These are phyloP conservation scores for Lordiphosa mommai DNA, from an alignment of 1,140 invertebrate genomes.

Conservation along the genomic window DNA sequence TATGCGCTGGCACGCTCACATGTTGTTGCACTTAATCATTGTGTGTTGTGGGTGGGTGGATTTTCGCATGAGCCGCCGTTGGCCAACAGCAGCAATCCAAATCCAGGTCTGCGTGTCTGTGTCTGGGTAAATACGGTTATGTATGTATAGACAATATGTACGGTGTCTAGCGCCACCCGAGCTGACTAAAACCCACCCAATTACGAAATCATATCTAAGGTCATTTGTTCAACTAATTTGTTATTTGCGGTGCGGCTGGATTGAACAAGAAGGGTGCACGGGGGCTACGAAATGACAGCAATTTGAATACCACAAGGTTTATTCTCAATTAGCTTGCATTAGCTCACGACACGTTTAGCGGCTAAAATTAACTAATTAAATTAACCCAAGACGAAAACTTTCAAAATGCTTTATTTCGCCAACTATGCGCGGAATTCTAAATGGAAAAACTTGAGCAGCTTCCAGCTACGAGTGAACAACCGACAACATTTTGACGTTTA, in stretches of 20 bases:
- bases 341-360: slow-evolving; percentile 17
- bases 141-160: background rate
- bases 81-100: slow-evolving; percentile 39
- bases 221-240: slow-evolving; percentile 73
- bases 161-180: slow-evolving; percentile 11
- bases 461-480: slow-evolving; percentile 1
- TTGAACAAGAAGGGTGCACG: background rate
- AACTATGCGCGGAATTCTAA: slow-evolving; percentile 35
- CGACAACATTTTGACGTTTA: slow-evolving; percentile 49
- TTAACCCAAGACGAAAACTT: slow-evolving; percentile 27
- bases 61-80: slow-evolving; percentile 65
- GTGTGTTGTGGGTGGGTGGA: slow-evolving; percentile 65
- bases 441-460: slow-evolving; percentile 12
- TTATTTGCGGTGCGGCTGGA: slow-evolving; percentile 12
- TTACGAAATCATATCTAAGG: slow-evolving; percentile 77
- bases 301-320: slow-evolving; percentile 27
- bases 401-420: slow-evolving; percentile 6
- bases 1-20: slow-evolving; percentile 70
- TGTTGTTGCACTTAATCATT: slow-evolving; percentile 73
- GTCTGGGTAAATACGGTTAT: background rate
- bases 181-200: slow-evolving; percentile 43
- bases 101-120: slow-evolving; percentile 11
- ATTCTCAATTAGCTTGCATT: slow-evolving; percentile 9
- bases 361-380: slow-evolving; percentile 32
- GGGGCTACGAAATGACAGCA: background rate